These are phyloP conservation scores for Chloroclystis v-ata DNA, from an alignment of 2,888 invertebrate genomes.

Conservation along the genomic window DNA sequence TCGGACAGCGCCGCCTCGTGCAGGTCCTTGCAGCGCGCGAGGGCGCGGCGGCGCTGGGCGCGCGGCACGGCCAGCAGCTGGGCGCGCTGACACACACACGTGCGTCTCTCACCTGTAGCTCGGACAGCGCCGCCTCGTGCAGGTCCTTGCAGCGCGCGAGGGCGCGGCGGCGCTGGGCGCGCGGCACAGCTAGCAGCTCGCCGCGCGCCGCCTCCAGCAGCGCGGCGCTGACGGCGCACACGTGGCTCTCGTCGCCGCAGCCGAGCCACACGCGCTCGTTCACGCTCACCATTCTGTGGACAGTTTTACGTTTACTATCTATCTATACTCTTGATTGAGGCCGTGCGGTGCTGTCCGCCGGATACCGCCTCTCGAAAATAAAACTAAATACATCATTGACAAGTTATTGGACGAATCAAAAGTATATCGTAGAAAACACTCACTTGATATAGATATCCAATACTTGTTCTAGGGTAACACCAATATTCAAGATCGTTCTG, in stretches of 20 bases:
- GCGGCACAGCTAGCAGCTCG: background rate
- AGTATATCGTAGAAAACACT: too few species aligned
- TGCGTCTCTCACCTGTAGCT: conserved; percentile 14
- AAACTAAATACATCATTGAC: too few species aligned
- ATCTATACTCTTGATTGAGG: too few species aligned
- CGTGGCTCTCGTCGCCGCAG: conserved; percentile 90
- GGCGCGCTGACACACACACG: conserved; percentile 86
- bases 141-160: conserved; percentile 34
- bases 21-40: background rate
- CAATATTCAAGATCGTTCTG: conserved; percentile 84
- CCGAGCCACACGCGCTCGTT: conserved; percentile 92
- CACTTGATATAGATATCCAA: conserved; percentile 90
- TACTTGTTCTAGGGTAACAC: conserved; percentile 86
- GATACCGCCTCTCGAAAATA: too few species aligned
- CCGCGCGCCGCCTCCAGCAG: conserved; percentile 65
- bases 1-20: conserved; percentile 35
- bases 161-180: conserved; percentile 19
- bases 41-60: background rate
- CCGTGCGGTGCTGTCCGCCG: too few species aligned
- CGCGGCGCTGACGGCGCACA: conserved; percentile 85
- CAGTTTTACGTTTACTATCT: too few species aligned
- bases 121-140: conserved; percentile 31
- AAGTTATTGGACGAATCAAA: too few species aligned
- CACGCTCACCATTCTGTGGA: conserved; percentile 82
- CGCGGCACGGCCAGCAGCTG: conserved; percentile 73